phyloP scores from a whole-genome alignment of 2,797 vertebrate species.

The Prionace glauca region DNA sequence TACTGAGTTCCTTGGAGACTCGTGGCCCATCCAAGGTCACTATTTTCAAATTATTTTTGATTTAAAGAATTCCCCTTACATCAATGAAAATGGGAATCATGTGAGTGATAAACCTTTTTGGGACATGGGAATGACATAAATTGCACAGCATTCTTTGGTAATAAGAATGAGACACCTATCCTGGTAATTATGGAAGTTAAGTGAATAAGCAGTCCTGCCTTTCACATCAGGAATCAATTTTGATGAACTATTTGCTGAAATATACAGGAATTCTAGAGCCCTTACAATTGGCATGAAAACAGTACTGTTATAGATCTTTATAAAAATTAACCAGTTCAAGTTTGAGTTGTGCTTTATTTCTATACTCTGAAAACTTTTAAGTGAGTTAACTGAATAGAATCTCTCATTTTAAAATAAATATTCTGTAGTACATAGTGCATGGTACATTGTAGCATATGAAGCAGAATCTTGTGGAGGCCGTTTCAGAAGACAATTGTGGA shows the following conservation, averaged over 20 bases:
- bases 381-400: not conserved
- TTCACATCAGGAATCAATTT: slow-evolving; percentile 10
- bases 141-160: not conserved
- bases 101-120: not conserved
- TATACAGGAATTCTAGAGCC: not conserved
- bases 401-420: not conserved
- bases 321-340: not conserved
- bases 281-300: not conserved
- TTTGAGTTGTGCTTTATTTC: not conserved
- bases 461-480: no score
- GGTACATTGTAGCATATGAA: not conserved
- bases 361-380: not conserved
- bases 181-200: not conserved
- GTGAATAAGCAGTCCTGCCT: not conserved
- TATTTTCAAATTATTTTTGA: slow-evolving; percentile 7
- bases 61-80: not conserved
- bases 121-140: not conserved
- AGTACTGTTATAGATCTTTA: not conserved
- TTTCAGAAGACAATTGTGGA: no score
- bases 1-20: not conserved
- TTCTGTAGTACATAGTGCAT: not conserved
- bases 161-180: slow-evolving; percentile 4
- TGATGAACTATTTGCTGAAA: not conserved
- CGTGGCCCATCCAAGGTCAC: not conserved
- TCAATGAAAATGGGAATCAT: slow-evolving; percentile 9